Evolutionary conservation across 2,797 vertebrate species (phyloP).

Genomic region (Florisuga fusca): DNA sequence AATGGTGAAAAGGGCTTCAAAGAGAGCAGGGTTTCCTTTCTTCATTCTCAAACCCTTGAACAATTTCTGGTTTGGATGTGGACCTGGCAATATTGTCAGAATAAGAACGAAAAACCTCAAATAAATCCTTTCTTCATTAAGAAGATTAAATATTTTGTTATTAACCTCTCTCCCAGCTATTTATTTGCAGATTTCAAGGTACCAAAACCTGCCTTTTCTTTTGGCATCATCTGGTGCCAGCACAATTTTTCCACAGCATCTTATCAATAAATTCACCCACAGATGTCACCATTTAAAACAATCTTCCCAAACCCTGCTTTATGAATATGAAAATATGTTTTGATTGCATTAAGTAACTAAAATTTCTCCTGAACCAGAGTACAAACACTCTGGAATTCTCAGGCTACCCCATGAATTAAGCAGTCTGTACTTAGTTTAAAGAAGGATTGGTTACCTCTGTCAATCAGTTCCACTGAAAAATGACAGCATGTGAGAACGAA

Average conservation of each 20-base stretch:
- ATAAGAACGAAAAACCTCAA: neutral
- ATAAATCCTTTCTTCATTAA: neutral
- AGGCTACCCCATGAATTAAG: neutral
- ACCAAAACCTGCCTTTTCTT: neutral
- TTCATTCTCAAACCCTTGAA: neutral
- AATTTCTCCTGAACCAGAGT: neutral
- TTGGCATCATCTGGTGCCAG: neutral
- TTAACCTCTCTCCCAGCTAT: neutral
- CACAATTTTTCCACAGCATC: neutral
- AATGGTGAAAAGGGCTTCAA: neutral
- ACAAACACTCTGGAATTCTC: neutral
- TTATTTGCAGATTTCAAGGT: neutral
- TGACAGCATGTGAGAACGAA: conserved; percentile 67
- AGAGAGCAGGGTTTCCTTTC: neutral
- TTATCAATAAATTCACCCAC: neutral
- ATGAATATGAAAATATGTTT: neutral
- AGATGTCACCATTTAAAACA: neutral
- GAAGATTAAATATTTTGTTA: neutral
- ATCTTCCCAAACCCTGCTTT: neutral
- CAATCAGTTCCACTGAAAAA: conserved; percentile 65
- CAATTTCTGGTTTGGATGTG: neutral
- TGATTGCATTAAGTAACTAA: neutral
- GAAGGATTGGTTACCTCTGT: conserved; percentile 64
- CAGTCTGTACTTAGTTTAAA: conserved; percentile 10
- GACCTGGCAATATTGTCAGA: neutral